These are phyloP conservation scores for Aphelinus certus DNA, from an alignment of 1,140 invertebrate species.

Conservation along the genomic window DNA sequence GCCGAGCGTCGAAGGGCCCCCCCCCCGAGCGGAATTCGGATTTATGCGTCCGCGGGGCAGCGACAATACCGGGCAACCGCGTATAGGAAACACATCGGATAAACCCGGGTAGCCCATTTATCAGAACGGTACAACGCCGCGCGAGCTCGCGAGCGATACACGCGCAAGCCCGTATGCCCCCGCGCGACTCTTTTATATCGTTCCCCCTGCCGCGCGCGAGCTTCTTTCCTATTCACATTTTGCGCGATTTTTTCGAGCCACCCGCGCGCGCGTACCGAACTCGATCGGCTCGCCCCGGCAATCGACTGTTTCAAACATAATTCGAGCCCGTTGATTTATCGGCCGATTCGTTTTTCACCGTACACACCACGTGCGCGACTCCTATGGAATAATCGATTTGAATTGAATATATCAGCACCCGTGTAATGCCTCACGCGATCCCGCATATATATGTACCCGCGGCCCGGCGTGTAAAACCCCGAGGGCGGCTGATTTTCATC, in stretches of 20 bases:
- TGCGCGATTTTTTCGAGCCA: not conserved
- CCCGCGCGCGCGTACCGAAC: too few species aligned
- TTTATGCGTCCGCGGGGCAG: slow-evolving; percentile 43
- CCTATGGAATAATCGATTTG: too few species aligned
- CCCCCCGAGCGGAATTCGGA: slow-evolving; percentile 42
- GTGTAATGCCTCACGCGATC: too few species aligned
- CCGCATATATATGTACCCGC: too few species aligned
- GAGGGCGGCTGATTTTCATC: too few species aligned
- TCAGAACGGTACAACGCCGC: slow-evolving; percentile 48
- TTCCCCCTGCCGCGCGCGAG: not conserved
- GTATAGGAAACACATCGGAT: slow-evolving; percentile 41
- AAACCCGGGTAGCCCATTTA: slow-evolving; percentile 48
- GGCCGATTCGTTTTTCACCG: not conserved
- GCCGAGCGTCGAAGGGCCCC: slow-evolving; percentile 20
- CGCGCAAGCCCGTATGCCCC: slow-evolving; percentile 8
- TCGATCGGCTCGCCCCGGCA: too few species aligned
- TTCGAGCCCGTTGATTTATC: slow-evolving; percentile 33
- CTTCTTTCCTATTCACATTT: slow-evolving; percentile 24
- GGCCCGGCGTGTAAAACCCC: too few species aligned
- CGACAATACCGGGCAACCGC: slow-evolving; percentile 43
- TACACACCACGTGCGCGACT: too few species aligned
- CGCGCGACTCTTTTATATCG: slow-evolving; percentile 25
- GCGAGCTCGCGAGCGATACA: not conserved
- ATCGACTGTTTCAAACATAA: slow-evolving; percentile 16
- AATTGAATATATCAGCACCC: too few species aligned